Evolutionary conservation across 2,888 invertebrate genomes (phyloP).

Genomic region (Macrophya alboannulata): DNA sequence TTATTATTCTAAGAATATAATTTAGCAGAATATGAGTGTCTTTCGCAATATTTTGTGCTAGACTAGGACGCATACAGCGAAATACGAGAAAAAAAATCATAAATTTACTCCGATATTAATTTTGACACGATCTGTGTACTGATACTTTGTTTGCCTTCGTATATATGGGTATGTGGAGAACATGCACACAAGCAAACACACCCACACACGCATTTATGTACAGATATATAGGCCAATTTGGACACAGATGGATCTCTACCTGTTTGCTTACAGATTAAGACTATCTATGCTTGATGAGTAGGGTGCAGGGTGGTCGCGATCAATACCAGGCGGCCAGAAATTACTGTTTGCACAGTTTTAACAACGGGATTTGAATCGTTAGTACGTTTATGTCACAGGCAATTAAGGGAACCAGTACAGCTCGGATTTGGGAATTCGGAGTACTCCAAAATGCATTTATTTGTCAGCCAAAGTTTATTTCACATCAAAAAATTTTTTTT

Average conservation of each 20-base stretch:
- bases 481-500: too few species aligned
- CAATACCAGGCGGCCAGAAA: slow-evolving; percentile 11
- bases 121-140: not conserved
- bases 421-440: too few species aligned
- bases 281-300: slow-evolving; percentile 32
- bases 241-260: slow-evolving; percentile 20
- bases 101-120: not conserved
- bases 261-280: slow-evolving; percentile 44
- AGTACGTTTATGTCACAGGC: not conserved
- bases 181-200: slow-evolving; percentile 1
- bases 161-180: not conserved
- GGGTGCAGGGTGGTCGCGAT: slow-evolving; percentile 29
- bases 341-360: slow-evolving; percentile 43
- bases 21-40: not conserved
- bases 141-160: not conserved
- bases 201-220: not conserved
- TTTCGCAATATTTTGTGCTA: not conserved
- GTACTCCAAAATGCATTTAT: too few species aligned
- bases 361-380: not conserved
- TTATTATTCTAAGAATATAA: not conserved
- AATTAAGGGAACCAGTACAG: too few species aligned
- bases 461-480: too few species aligned
- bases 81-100: not conserved
- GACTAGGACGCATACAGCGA: not conserved
- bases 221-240: slow-evolving; percentile 3